Evolutionary conservation across 1,140 invertebrate species (phyloP).

Genomic region (Atta colombica): DNA sequence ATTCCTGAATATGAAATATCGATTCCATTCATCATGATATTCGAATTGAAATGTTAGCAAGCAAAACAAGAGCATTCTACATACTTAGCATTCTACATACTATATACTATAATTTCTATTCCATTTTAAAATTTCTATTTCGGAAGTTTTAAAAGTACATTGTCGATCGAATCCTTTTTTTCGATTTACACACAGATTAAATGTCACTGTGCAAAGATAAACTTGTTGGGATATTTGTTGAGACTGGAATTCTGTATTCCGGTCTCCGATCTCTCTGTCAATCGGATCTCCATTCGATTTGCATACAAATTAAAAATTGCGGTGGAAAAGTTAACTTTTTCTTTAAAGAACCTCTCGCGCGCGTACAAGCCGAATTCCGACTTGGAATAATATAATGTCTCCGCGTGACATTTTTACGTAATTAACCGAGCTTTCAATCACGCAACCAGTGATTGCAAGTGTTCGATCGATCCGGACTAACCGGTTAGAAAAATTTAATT

Average conservation of each 20-base stretch:
- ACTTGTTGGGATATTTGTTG: background rate
- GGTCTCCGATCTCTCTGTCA: background rate
- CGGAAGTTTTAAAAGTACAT: background rate
- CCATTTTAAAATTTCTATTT: background rate
- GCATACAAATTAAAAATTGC: constrained; percentile 54
- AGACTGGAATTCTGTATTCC: background rate
- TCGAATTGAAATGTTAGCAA: background rate
- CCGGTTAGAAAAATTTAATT: constrained; percentile 55
- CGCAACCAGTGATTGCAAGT: background rate
- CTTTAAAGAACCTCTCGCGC: background rate
- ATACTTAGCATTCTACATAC: constrained; percentile 1
- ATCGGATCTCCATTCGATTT: constrained; percentile 49
- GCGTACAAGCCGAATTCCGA: constrained; percentile 5
- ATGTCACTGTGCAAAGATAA: constrained; percentile 18
- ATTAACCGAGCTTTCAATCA: constrained; percentile 4
- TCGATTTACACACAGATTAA: constrained; percentile 34
- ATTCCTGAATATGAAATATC: background rate
- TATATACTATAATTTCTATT: background rate
- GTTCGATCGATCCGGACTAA: constrained; percentile 10
- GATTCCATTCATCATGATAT: constrained; percentile 13
- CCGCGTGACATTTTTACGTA: constrained; percentile 29
- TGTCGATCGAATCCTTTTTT: background rate
- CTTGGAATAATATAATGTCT: background rate
- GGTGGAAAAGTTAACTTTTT: constrained; percentile 13
- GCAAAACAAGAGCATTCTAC: background rate